Evolutionary conservation across 1,140 invertebrate species (phyloP).

Genomic region (Plodia interpunctella): DNA sequence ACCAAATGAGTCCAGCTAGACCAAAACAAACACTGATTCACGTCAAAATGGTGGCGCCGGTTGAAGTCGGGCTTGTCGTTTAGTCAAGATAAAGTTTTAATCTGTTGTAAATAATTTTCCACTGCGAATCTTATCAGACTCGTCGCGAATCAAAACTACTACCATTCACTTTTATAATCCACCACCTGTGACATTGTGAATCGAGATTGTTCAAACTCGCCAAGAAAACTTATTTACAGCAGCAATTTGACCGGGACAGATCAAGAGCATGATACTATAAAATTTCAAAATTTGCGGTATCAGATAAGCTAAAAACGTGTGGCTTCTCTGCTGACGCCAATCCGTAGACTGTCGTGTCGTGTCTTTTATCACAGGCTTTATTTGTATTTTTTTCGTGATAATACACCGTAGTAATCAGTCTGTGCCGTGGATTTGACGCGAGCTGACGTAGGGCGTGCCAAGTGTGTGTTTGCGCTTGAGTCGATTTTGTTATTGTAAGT

Average conservation of each 20-base stretch:
- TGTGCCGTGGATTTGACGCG: constrained; percentile 33
- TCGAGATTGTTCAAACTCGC: neutral
- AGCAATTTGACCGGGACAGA: too few species aligned
- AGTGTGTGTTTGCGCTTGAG: neutral
- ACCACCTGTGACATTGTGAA: neutral
- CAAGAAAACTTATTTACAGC: too few species aligned
- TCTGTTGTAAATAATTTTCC: neutral
- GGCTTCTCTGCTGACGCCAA: neutral
- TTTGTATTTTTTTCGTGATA: constrained; percentile 55
- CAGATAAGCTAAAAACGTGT: neutral
- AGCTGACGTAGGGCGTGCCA: constrained; percentile 25
- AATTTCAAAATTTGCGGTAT: neutral
- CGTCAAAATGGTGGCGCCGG: neutral
- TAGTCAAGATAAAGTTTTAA: neutral
- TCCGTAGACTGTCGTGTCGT: neutral
- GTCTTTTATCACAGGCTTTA: constrained; percentile 21
- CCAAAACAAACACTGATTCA: too few species aligned
- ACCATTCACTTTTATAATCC: neutral
- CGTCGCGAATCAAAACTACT: neutral
- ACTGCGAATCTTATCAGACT: neutral
- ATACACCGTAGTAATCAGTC: constrained; percentile 42
- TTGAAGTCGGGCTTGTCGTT: neutral
- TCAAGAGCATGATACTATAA: too few species aligned
- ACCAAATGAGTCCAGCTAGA: too few species aligned
- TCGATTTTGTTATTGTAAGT: constrained; percentile 10